Evolutionary conservation across 1,140 invertebrate species (phyloP).

Genomic region (Dreissena rostriformis): DNA sequence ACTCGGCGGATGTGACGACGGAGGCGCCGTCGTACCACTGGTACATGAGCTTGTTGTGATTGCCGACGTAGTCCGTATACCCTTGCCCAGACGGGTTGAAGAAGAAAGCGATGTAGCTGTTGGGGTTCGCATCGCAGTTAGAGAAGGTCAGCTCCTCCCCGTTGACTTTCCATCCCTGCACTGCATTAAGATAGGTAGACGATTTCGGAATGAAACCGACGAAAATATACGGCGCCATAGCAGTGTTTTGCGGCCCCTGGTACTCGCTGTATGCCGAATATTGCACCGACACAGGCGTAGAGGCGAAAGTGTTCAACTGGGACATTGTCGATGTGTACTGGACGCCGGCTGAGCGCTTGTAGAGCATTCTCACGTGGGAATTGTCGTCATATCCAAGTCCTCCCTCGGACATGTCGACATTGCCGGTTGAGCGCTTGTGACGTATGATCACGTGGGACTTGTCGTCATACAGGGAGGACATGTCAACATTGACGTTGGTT

Average conservation of each 20-base stretch:
- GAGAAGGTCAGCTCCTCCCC: constrained; percentile 8
- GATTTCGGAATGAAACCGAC: constrained; percentile 13
- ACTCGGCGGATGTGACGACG: background rate
- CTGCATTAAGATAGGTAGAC: too few relatives aligned
- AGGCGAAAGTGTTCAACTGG: background rate
- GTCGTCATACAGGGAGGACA: background rate
- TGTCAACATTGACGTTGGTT: background rate
- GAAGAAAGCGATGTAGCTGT: constrained; percentile 35
- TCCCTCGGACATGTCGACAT: background rate
- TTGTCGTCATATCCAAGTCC: background rate
- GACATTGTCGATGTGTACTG: background rate
- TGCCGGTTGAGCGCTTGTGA: background rate
- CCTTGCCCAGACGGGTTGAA: background rate
- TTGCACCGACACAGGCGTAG: background rate
- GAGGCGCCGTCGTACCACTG: background rate
- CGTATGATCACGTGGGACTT: background rate
- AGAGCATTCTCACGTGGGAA: background rate
- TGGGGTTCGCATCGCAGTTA: constrained; percentile 27
- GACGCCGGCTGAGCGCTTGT: background rate
- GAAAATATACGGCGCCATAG: constrained; percentile 13
- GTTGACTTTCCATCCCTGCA: constrained; percentile 11
- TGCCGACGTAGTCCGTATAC: constrained; percentile 4
- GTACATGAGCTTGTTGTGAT: background rate
- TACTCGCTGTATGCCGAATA: background rate
- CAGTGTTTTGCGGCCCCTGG: background rate